Evolutionary conservation across 2,797 vertebrate genomes (phyloP), one percentile per base, ranked within the genome.

Genomic region (Sebastes vulpes): DNA sequence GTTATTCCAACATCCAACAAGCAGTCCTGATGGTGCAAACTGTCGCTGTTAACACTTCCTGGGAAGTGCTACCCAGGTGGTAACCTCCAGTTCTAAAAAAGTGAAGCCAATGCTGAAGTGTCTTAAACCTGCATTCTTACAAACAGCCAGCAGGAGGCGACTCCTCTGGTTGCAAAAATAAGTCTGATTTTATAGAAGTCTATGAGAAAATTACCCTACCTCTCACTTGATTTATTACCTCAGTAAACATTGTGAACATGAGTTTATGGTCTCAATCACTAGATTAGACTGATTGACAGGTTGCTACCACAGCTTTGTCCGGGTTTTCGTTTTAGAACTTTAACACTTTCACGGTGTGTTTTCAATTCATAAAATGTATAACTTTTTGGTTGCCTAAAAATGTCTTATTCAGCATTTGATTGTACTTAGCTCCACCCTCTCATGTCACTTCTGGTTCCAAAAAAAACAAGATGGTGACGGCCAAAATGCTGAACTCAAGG

Each of bases 151-250:
- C 42, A 18, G 16, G 42, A 7, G 1, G 1, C 1, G 42, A 48
- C 42, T 48, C 16, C 16, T n/a, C 16, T 48, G 0, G 42, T 48
- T 48, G 16, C 42, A 48, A 48, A 48, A 48, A 18, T 3, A 48
- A n/a, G 42, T 48, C 42, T 48, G 16, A n/a, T n/a, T 48, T 0
- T 18, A n/a, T 48, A 48, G 6, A 8, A 18, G 42, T 48, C 16
- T 18, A 0, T 48, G 0, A 48, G 42, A 48, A 48, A 48, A 48
- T 8, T 3, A 48, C 0, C 42, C 42, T 8, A 48, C 38, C 0
- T 42, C 38, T 42, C 38, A 6, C 0, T 42, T 42, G 38, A 16
- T 42, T 42, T 42, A 42, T 42, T 42, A 16, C 38, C 14, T 42
- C 38, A 42, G 38, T 42, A 42, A 42, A 42, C 16, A 48, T 8